Conservation (phyloP, 2,113 vertebrate genomes). For the Microcebus murinus region DNA sequence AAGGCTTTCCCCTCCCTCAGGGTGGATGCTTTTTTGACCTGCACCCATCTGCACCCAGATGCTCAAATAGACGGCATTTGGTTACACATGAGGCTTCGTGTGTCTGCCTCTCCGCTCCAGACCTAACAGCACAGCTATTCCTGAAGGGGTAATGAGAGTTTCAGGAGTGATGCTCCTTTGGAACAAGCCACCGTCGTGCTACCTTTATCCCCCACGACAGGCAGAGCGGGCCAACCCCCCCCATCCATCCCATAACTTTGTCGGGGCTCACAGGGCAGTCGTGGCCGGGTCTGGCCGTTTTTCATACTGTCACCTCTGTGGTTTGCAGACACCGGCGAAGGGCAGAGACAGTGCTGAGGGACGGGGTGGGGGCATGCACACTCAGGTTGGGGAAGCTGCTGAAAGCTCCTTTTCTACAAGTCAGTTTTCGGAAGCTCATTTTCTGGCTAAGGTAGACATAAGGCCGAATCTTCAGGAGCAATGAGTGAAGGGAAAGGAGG, state of each 20-base stretch:
- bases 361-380: background rate
- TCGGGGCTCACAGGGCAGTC: background rate
- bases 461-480: background rate
- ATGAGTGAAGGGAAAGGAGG: background rate
- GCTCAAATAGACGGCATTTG: too few species aligned
- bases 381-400: background rate
- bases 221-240: background rate
- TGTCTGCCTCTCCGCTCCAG: too few species aligned
- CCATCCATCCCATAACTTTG: background rate
- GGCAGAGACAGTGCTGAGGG: background rate
- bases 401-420: background rate
- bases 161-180: background rate
- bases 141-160: background rate
- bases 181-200: background rate
- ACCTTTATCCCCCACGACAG: background rate
- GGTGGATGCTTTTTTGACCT: too few species aligned
- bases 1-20: too few species aligned
- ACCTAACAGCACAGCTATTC: background rate
- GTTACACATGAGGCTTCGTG: too few species aligned
- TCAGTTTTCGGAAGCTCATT: slow-evolving; percentile 18
- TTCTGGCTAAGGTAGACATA: background rate
- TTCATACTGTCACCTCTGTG: background rate
- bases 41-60: too few species aligned
- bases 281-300: background rate
- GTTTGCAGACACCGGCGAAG: background rate